Evolutionary conservation across 92 coral and sea anemone genomes (phyloP).

Genomic region (Parazoanthus darwini): DNA sequence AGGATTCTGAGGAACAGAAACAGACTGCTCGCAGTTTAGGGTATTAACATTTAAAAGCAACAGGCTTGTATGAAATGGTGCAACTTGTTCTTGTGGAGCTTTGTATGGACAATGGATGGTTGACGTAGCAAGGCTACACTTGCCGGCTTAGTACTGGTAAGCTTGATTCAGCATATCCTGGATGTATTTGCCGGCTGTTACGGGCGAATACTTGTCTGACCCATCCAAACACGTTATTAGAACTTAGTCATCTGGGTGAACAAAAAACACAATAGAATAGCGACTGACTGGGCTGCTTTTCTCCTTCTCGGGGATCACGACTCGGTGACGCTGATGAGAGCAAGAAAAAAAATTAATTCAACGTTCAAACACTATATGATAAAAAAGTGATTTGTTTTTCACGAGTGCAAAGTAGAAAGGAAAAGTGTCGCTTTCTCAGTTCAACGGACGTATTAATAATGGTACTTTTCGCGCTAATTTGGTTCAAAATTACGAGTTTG

Average conservation of each 20-base stretch:
- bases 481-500: too few species aligned
- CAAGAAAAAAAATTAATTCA: not conserved
- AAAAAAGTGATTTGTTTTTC: too few species aligned
- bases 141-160: not conserved
- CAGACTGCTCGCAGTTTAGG: too few species aligned
- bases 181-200: conserved; percentile 48
- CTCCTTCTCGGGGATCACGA: conserved; percentile 43
- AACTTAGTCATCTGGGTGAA: conserved; percentile 35
- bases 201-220: conserved; percentile 46
- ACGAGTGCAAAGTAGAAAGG: too few species aligned
- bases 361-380: too few species aligned
- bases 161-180: conserved; percentile 29
- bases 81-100: too few species aligned
- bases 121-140: not conserved
- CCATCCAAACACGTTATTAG: conserved; percentile 53
- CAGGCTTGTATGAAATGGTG: too few species aligned
- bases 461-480: too few species aligned
- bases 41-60: too few species aligned
- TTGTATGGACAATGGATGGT: not conserved
- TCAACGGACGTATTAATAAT: too few species aligned
- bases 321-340: conserved; percentile 55
- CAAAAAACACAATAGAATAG: conserved; percentile 52
- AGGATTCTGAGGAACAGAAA: too few species aligned
- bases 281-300: conserved; percentile 12
- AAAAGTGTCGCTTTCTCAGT: too few species aligned